phyloP scores from a whole-genome alignment of 2,797 vertebrate species.

The Xerus rutilus region DNA sequence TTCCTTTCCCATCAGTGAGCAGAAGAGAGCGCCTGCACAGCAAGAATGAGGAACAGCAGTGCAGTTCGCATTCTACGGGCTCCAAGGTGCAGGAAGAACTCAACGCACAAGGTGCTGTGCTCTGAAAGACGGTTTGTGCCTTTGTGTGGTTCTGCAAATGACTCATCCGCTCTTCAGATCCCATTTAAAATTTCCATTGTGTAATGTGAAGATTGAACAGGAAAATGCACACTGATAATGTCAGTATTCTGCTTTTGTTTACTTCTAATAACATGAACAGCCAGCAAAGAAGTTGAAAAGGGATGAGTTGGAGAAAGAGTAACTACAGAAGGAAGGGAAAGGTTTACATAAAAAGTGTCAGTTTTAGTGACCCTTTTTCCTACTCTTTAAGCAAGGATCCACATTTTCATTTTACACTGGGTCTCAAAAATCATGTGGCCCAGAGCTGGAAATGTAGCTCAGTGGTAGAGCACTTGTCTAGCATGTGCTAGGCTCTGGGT shows the following conservation, averaged over 20 bases:
- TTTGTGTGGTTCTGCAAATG: background rate
- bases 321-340: background rate
- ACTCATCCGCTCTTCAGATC: constrained; percentile 9
- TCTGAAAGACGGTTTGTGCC: background rate
- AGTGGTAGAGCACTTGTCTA: background rate
- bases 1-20: background rate
- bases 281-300: background rate
- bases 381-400: background rate
- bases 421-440: background rate
- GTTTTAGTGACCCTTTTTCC: background rate
- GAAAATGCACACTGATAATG: background rate
- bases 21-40: background rate
- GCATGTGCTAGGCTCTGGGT: background rate
- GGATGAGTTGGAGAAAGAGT: background rate
- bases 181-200: background rate
- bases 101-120: background rate
- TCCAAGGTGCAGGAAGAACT: background rate
- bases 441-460: background rate
- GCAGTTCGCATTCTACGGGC: background rate
- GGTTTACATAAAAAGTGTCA: background rate
- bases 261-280: background rate
- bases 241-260: background rate
- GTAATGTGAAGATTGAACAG: background rate
- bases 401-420: background rate
- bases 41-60: background rate